Conservation (phyloP, 2,113 vertebrate species). For the Neofelis nebulosa region DNA sequence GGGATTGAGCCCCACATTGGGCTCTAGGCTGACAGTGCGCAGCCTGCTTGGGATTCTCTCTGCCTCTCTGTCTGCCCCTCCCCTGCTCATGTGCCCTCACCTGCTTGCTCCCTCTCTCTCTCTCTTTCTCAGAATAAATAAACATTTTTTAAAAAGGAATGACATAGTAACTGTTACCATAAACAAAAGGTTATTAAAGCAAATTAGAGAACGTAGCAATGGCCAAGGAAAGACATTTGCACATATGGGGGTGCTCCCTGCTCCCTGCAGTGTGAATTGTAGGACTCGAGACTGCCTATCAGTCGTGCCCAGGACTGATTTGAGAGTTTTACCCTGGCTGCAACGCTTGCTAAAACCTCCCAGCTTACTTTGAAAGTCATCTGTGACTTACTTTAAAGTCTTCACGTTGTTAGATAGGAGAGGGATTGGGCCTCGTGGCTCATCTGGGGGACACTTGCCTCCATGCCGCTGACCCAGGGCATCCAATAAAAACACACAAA, state of each 20-base stretch:
- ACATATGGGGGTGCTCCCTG: background rate
- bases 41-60: too few species aligned
- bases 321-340: background rate
- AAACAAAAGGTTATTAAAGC: background rate
- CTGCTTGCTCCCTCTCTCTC: too few species aligned
- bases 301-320: rapidly evolving
- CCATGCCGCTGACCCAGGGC: background rate
- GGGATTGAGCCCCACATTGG: too few species aligned
- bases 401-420: rapidly evolving
- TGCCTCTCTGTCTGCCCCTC: too few species aligned
- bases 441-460: background rate
- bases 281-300: background rate
- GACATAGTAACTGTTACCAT: background rate
- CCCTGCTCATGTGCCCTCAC: too few species aligned
- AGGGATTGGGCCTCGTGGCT: background rate
- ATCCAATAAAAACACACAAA: conserved; percentile 31
- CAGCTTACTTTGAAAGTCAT: background rate
- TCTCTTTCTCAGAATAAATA: too few species aligned
- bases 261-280: rapidly evolving
- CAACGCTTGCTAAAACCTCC: background rate
- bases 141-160: background rate
- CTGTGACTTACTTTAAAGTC: background rate
- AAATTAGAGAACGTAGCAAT: background rate
- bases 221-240: background rate
- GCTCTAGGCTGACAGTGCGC: too few species aligned